Base-by-base conservation (phyloP, 2,113 vertebrate genomes). In the Himantopus leucocephalus region DNA sequence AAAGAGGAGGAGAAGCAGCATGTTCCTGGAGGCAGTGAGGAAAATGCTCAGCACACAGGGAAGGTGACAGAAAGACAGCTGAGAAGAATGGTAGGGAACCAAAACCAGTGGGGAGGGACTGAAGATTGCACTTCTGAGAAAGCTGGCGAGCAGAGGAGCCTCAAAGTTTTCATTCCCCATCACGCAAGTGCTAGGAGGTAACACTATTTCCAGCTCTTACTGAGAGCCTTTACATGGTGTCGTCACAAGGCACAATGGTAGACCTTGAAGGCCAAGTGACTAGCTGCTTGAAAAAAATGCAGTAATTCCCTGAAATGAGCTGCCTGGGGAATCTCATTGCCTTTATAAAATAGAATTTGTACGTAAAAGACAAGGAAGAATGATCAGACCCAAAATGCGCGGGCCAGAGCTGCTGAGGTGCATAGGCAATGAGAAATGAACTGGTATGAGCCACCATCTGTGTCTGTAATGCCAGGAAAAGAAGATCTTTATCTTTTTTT, bases 241-340 rank as follows among this genome's bases (percentile, higher is more conserved):
- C 88, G 53, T 88, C 82, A 79, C 78, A 80, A 94, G 72, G 64
- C 77, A 89, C 60, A 47, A 35, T 34, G 45, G 60, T 90, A 55
- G 73, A 92, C 72, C 73, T 67, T 47, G 82, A 91, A 92, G 72
- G 43, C n/a, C 58, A 88, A 68, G 56, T 62, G 64, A 73, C 60
- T 90, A 93, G 78, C 34, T 74, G 37, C 68, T 91, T 90, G 74
- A 93, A 75, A 88, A 96, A 79, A 95, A 85, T 60, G 41, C 75
- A 72, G 13, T 83, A 81, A 89, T 85, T 64, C 82, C 60, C 24
- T 90, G 82, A 93, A 95, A 85, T 66, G 47, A 87, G 37, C 67
- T 81, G 50, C 78, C 60, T 35, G 20, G 53, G 29, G 50, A 94
- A 63, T 29, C 26, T 48, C 53, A 47, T 74, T 68, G 52, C n/a